These are phyloP conservation scores for Rallus limicola DNA, from an alignment of 2,113 vertebrate species.

Conservation along the genomic window DNA sequence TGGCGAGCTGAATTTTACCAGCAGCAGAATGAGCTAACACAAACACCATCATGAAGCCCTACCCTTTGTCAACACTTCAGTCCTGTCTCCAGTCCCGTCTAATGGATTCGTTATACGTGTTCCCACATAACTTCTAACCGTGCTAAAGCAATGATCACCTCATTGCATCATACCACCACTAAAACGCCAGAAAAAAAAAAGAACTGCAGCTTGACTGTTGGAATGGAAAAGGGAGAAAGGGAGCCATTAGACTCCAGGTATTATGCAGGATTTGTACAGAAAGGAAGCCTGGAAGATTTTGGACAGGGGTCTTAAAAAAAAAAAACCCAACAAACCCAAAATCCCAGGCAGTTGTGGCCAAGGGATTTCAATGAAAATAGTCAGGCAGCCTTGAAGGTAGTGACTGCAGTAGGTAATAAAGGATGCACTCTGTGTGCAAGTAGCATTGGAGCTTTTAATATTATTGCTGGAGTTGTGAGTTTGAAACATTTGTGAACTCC, in stretches of 20 bases:
- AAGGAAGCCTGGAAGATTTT: neutral
- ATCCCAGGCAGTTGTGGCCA: neutral
- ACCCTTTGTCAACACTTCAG: conserved; percentile 72
- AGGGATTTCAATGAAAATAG: neutral
- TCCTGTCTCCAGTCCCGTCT: conserved; percentile 18
- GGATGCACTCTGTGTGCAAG: neutral
- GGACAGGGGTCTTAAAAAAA: no score
- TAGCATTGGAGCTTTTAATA: neutral
- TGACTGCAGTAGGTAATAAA: neutral
- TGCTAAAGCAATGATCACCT: neutral
- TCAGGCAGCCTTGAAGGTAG: neutral
- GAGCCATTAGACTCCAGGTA: neutral
- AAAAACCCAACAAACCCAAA: no score
- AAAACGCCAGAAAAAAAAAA: neutral
- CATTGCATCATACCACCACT: neutral
- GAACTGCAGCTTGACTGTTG: neutral
- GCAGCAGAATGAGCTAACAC: conserved; percentile 60
- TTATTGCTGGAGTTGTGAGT: neutral
- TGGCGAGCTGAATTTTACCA: conserved; percentile 26
- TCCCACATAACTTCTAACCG: conserved; percentile 48
- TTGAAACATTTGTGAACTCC: neutral
- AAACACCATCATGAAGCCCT: conserved; percentile 58
- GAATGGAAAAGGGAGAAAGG: neutral
- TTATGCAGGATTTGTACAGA: neutral
- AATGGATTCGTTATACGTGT: conserved; percentile 54